Base-by-base conservation (phyloP, 2,797 vertebrate species). In the Florisuga fusca region DNA sequence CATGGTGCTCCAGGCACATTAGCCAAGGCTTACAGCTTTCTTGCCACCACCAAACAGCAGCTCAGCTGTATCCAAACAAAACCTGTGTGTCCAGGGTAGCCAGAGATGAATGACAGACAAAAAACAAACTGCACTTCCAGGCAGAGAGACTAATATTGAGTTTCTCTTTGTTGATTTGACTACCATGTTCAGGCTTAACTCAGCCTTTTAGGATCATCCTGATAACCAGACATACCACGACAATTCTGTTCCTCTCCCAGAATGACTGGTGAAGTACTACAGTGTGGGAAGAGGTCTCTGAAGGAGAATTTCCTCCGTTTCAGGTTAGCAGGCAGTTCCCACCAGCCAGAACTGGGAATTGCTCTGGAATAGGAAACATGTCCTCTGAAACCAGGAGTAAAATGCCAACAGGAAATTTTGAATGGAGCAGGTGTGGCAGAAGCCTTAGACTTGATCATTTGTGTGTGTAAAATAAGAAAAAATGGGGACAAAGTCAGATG, bases 391-490 rank as follows among this genome's bases (percentile, higher is more conserved):
- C 1, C 21, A 4, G 33, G 36, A 89, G 20, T 27, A 92, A 90
- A 95, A 92, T 25, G n/a, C 34, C 57, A 80, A 26, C 57, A 81
- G 82, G 46, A 85, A 87, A 90, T 29, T 61, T 87, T 59, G 73
- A 87, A 79, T 6, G 50, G 45, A 63, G 62, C 54, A 84, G 45
- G 57, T 87, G 69, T 5, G 4, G 79, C 58, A 93, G 43, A 74
- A 71, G 58, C 26, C 41, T 87, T 23, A 71, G 36, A 87, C 57
- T 57, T 61, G 82, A 68, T 54, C 26, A 72, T 62, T 89, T 43
- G 10, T 7, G 8, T 29, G 41, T 58, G 34, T 79, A 81, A 79
- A 94, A 81, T 57, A 74, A 63, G 20, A 83, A 48, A 61, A 79
- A 88, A 88, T 61, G 25, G 8, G 61, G 61, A 87, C 54, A 43